Evolutionary conservation across 2,888 invertebrate species (phyloP).

Genomic region (Phymatocera aterrima): DNA sequence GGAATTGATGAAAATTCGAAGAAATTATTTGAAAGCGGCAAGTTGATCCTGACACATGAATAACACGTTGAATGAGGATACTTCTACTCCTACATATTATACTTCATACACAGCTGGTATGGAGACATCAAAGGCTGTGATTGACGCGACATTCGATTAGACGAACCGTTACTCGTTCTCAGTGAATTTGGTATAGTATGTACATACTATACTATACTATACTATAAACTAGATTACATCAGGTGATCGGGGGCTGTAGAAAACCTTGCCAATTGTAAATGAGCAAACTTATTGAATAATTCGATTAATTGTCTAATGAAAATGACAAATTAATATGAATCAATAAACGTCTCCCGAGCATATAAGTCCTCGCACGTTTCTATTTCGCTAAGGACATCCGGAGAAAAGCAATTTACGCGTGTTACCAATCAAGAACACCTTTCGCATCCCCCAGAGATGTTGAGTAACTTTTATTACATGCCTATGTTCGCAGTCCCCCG

Average conservation of each 20-base stretch:
- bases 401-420: slow-evolving; percentile 6
- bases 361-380: background rate
- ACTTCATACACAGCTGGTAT: no score
- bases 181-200: background rate
- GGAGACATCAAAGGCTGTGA: background rate
- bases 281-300: slow-evolving; percentile 26
- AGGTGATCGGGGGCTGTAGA: background rate
- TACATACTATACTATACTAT: background rate
- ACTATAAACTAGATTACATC: background rate
- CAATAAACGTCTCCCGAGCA: background rate
- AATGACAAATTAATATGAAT: slow-evolving; percentile 31
- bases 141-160: background rate
- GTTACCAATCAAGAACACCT: no score
- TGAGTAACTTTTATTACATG: no score
- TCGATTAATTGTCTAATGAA: slow-evolving; percentile 33
- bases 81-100: no score
- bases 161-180: background rate
- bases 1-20: no score
- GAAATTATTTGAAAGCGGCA: no score
- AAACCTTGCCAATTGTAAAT: background rate
- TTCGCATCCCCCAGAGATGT: no score
- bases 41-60: no score
- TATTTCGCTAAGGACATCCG: slow-evolving; percentile 15
- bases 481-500: no score
- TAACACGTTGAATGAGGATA: no score